Evolutionary conservation across 2,888 invertebrate species (phyloP).

Genomic region (Drosophila kuntzei): DNA sequence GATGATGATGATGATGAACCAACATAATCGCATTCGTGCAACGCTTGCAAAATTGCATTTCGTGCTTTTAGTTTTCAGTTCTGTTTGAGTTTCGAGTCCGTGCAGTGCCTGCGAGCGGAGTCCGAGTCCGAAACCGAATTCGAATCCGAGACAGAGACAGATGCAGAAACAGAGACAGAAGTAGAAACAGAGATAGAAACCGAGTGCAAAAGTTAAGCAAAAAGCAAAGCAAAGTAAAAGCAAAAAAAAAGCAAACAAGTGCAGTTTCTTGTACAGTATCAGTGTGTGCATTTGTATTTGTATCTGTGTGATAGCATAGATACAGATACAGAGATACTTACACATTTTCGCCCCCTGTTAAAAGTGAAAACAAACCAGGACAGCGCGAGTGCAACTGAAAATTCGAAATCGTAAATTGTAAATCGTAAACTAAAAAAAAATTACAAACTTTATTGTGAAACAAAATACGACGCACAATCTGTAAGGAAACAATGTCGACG

Average conservation of each 20-base stretch:
- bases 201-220: conserved; percentile 50
- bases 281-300: conserved; percentile 18
- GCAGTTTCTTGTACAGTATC: conserved; percentile 29
- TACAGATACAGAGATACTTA: conserved; percentile 59
- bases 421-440: conserved; percentile 2
- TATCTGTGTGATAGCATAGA: conserved; percentile 65
- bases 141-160: conserved; percentile 30
- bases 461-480: conserved; percentile 54
- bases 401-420: conserved; percentile 11
- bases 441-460: neutral
- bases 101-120: conserved; percentile 68
- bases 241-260: conserved; percentile 62
- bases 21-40: conserved; percentile 69
- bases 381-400: conserved; percentile 18
- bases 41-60: conserved; percentile 63
- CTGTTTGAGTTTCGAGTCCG: conserved; percentile 81
- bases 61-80: conserved; percentile 68
- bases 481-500: conserved; percentile 82
- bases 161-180: conserved; percentile 20
- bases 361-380: conserved; percentile 61
- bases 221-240: conserved; percentile 50
- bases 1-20: conserved; percentile 52
- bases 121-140: conserved; percentile 54
- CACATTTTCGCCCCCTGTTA: conserved; percentile 55
- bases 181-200: conserved; percentile 20